Conservation (phyloP, 2,888 invertebrate species). For the Ecliptopera silaceata region DNA sequence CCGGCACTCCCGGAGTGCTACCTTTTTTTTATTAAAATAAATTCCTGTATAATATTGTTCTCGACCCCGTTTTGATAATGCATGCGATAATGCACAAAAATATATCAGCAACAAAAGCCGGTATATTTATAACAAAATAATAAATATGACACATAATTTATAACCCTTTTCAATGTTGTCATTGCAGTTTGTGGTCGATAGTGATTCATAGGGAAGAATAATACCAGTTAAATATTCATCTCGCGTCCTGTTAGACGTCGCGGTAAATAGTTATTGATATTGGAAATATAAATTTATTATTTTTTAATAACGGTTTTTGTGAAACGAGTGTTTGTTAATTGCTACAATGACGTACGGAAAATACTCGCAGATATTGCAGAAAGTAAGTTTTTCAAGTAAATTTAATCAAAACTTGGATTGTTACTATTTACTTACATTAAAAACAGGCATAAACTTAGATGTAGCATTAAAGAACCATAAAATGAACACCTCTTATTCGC, state of each 20-base stretch:
- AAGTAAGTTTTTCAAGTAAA: slow-evolving; percentile 56
- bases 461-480: too few relatives aligned
- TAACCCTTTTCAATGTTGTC: slow-evolving; percentile 6
- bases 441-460: too few relatives aligned
- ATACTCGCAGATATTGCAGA: slow-evolving; percentile 56
- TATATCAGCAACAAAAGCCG: not conserved
- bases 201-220: slow-evolving; percentile 48
- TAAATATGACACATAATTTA: slow-evolving; percentile 14
- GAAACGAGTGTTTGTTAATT: slow-evolving; percentile 15
- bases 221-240: slow-evolving; percentile 24
- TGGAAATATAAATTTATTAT: not conserved
- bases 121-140: slow-evolving; percentile 12
- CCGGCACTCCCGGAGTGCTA: too few relatives aligned
- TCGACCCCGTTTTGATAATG: too few relatives aligned
- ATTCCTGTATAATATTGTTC: too few relatives aligned
- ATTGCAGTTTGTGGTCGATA: slow-evolving; percentile 39
- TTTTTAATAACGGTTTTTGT: too few relatives aligned
- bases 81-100: too few relatives aligned
- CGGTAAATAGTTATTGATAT: not conserved
- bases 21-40: too few relatives aligned
- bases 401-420: too few relatives aligned
- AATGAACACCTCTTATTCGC: too few relatives aligned
- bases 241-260: slow-evolving; percentile 22
- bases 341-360: slow-evolving; percentile 57
- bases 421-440: too few relatives aligned